Base-by-base conservation (phyloP, 2,888 invertebrate genomes). In the Parnassius glacialis region DNA sequence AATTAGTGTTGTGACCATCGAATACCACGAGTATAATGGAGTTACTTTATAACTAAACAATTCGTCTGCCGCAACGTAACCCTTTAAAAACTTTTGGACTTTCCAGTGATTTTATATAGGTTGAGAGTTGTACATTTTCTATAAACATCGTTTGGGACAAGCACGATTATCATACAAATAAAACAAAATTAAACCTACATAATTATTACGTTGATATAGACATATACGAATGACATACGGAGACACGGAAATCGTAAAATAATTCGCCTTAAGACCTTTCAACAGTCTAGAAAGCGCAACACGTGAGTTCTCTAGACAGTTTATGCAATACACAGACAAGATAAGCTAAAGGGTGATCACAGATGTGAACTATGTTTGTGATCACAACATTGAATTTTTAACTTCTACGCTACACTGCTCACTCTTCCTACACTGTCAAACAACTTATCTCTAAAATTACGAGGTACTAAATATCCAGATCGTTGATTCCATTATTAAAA, bases 311-410 rank as follows among this genome's bases (percentile, higher is more conserved):
- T 74, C 74, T 79, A 79, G 72, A 78, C 74, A 80, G 71, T 73
- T 45, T 45, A 45, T 75, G 70, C 76, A 76, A 76, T 69, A 72
- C 75, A 83, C 79, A 84, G 80, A 84, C 70, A 89, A 89, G 88
- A 80, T 89, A 88, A 88, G 85, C 74, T 80, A 77, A 78, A 75
- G 77, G 71, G 75, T 72, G 66, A 68, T 74, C 20, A 74, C 71
- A 73, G 72, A 76, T 76, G 75, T 75, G 62, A 82, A 84, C 79
- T 85, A 84, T 75, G 81, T 82, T 78, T 76, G 82, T 85, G 85
- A 77, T 20, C 74, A 80, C 83, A 79, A 87, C 86, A 87, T 80
- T 70, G 68, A 65, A 68, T 66, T 64, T 64, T 65, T 65, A 68
- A 74, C 71, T 74, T 67, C 64, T 20, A 20, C 20, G 20, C 2